These are phyloP conservation scores for Paedocypris sp. DNA, from an alignment of 2,113 vertebrate species.

Conservation along the genomic window DNA sequence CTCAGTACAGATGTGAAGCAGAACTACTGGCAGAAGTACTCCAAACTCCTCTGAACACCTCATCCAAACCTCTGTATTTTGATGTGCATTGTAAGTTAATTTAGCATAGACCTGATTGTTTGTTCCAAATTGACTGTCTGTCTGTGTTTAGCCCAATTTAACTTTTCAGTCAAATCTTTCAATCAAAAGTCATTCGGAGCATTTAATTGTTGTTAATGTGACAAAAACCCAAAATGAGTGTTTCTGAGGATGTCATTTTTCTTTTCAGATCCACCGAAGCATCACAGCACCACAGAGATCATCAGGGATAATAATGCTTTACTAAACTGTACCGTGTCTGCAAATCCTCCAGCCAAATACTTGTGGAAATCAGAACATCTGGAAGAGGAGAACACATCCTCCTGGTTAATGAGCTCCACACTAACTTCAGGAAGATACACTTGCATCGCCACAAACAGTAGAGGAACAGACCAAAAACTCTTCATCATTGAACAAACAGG, in stretches of 20 bases:
- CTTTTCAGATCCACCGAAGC: slow-evolving; percentile 49
- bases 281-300: slow-evolving; percentile 12
- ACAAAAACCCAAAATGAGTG: neutral
- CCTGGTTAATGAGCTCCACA: neutral
- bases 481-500: slow-evolving; percentile 41
- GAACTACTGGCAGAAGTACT: neutral
- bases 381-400: neutral
- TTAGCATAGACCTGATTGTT: neutral
- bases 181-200: neutral
- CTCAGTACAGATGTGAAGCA: slow-evolving; percentile 49
- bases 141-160: neutral
- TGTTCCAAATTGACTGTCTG: neutral
- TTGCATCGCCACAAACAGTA: slow-evolving; percentile 40
- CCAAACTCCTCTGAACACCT: slow-evolving; percentile 36
- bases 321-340: slow-evolving; percentile 46
- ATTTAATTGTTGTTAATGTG: neutral
- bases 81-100: neutral
- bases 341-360: slow-evolving; percentile 46
- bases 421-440: slow-evolving; percentile 40
- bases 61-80: slow-evolving; percentile 36
- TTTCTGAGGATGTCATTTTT: neutral
- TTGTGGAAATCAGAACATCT: slow-evolving; percentile 24
- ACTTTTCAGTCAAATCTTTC: neutral
- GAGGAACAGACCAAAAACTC: slow-evolving; percentile 29
- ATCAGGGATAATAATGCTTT: neutral